A percentile compares a stretch with the other conserved stretches of the same genome.
phyloP scores from a whole-genome alignment of 2,797 vertebrate species.

The Hydrolagus colliei region DNA sequence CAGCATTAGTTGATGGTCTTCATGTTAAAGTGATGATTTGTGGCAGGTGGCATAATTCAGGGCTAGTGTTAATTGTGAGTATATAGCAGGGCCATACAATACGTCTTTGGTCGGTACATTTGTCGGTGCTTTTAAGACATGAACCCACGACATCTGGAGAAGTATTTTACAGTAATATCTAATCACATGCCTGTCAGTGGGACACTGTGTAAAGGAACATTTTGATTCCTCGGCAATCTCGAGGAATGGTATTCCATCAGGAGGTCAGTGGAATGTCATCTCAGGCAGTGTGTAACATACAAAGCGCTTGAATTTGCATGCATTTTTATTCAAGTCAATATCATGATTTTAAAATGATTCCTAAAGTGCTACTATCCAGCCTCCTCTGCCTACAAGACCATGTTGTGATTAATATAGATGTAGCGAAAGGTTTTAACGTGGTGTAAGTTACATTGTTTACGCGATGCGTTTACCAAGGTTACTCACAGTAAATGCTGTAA shows the following conservation, averaged over 20 bases:
- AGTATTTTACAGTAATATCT: background rate
- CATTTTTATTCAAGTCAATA: background rate
- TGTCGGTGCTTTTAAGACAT: background rate
- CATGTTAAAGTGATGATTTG: too few species aligned
- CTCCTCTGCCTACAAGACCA: background rate
- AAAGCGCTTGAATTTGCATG: background rate
- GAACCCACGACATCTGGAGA: background rate
- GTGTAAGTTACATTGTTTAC: background rate
- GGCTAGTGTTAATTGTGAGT: too few species aligned
- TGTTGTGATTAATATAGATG: background rate
- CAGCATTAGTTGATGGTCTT: too few species aligned
- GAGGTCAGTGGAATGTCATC: background rate
- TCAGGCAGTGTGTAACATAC: background rate
- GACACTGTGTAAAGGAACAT: background rate
- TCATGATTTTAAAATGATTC: background rate
- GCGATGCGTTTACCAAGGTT: background rate
- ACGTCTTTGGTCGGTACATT: background rate
- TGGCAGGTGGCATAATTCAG: too few species aligned
- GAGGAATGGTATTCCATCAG: background rate
- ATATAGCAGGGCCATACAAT: background rate
- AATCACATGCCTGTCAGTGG: background rate
- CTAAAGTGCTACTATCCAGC: background rate
- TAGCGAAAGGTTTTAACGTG: background rate
- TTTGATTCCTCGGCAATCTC: background rate
- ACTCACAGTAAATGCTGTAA: background rate